Conservation (phyloP, 2,113 vertebrate genomes). For the Corythornis madagascariensis region DNA sequence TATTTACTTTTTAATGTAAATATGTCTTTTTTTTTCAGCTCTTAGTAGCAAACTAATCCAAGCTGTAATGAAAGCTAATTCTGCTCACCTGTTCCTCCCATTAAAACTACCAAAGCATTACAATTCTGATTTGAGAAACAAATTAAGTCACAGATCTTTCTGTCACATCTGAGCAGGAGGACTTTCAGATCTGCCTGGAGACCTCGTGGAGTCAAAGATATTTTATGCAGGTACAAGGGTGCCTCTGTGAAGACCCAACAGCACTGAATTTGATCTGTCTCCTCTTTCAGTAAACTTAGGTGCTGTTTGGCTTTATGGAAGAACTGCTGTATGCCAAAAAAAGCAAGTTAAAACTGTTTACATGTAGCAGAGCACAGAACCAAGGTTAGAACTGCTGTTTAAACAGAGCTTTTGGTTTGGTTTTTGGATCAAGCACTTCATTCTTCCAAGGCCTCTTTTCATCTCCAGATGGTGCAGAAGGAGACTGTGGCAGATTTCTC, state of each 20-base stretch:
- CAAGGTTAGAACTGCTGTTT: not conserved
- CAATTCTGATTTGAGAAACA: not conserved
- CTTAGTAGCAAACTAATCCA: not conserved
- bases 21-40: not conserved
- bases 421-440: not conserved
- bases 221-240: not conserved
- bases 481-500: not conserved
- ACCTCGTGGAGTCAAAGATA: not conserved
- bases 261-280: not conserved
- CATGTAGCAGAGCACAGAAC: not conserved
- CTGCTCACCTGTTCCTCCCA: not conserved
- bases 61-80: not conserved
- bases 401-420: not conserved
- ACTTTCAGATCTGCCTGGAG: not conserved
- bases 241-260: not conserved
- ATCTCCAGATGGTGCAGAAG: not conserved
- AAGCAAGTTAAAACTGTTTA: not conserved
- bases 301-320: not conserved
- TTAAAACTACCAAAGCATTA: not conserved
- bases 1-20: not conserved
- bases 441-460: not conserved
- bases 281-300: not conserved
- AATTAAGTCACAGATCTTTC: not conserved
- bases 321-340: not conserved
- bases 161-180: not conserved